phyloP scores from a whole-genome alignment of 2,888 invertebrate species.

The Drosophila greeni region DNA sequence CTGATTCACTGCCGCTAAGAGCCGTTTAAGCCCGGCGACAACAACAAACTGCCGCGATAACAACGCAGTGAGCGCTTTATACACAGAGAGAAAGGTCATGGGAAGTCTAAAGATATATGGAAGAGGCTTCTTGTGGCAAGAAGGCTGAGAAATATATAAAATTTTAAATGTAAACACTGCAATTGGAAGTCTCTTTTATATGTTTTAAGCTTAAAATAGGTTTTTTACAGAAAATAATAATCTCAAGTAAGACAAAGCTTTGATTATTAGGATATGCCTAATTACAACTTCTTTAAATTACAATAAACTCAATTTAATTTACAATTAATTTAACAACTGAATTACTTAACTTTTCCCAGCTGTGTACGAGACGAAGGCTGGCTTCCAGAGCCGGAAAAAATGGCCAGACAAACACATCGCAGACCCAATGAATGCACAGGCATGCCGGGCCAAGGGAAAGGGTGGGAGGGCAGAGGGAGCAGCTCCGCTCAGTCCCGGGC shows the following conservation, averaged over 20 bases:
- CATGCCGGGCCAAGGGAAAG: constrained; percentile 24
- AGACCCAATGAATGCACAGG: constrained; percentile 50
- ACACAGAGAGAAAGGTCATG: constrained; percentile 2
- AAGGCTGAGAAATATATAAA: background rate
- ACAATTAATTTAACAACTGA: background rate
- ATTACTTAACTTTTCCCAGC: background rate
- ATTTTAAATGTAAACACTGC: background rate
- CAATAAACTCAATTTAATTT: background rate
- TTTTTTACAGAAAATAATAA: background rate
- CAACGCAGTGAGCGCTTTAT: constrained; percentile 25
- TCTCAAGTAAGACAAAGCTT: too few species aligned
- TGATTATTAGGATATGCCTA: too few species aligned
- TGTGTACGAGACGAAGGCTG: constrained; percentile 14
- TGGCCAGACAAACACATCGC: constrained; percentile 47
- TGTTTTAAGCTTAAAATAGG: background rate
- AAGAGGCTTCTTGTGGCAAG: background rate
- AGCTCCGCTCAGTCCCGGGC: constrained; percentile 2
- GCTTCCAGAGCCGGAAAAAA: constrained; percentile 25
- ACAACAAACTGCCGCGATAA: constrained; percentile 43
- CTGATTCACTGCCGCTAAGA: constrained; percentile 69
- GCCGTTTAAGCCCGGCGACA: constrained; percentile 64
- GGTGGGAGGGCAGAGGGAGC: background rate
- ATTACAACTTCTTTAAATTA: background rate
- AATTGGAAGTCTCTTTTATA: background rate
- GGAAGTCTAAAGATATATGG: too few species aligned